Conservation (phyloP, 2,113 vertebrate species). For the Sapajus apella region DNA sequence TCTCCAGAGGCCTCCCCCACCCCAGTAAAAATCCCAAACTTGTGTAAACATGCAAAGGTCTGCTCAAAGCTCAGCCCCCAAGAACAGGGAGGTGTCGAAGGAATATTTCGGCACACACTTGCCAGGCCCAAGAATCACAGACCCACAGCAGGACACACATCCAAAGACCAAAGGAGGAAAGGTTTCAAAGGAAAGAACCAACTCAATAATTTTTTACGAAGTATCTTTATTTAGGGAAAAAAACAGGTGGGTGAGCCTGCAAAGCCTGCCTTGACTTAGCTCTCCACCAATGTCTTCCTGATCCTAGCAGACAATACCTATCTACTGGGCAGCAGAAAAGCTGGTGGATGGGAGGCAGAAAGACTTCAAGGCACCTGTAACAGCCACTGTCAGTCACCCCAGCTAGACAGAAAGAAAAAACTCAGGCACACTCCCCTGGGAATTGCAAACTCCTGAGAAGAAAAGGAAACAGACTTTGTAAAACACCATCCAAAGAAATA, state of each 20-base stretch:
- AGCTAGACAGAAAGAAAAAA: background rate
- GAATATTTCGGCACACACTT: background rate
- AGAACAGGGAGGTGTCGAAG: background rate
- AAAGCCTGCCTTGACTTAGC: background rate
- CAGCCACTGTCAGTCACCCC: background rate
- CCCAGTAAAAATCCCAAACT: conserved; percentile 32
- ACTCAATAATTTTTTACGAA: background rate
- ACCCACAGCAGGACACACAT: background rate
- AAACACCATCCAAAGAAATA: background rate
- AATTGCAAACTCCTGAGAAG: background rate
- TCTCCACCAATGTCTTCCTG: background rate
- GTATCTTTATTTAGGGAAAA: background rate
- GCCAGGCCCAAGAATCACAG: background rate
- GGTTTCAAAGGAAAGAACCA: background rate
- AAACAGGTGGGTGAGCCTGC: background rate
- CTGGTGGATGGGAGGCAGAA: background rate
- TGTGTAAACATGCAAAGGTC: background rate
- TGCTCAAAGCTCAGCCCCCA: background rate
- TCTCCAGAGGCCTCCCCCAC: background rate
- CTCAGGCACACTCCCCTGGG: background rate
- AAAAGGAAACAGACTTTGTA: background rate
- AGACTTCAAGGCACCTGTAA: background rate
- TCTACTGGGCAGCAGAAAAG: too few relatives aligned
- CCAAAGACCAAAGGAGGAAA: background rate
- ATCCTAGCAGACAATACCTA: background rate